Conservation (phyloP, 2,888 invertebrate genomes). For the Nephrotoma guestfalica region DNA sequence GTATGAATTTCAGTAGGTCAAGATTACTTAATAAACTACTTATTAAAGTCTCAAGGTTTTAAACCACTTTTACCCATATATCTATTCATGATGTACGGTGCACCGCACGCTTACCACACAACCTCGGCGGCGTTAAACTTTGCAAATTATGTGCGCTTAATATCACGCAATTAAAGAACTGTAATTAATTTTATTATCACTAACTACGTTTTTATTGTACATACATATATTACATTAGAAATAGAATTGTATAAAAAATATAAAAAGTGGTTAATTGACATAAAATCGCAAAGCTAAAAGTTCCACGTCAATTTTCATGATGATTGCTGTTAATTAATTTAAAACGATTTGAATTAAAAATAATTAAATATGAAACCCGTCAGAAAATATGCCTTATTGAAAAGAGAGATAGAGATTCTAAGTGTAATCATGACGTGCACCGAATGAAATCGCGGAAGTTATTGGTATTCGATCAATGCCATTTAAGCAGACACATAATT, state of each 20-base stretch:
- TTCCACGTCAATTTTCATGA: not conserved
- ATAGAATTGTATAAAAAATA: not conserved
- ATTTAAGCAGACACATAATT: not conserved
- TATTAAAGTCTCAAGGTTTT: not conserved
- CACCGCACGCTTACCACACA: not conserved
- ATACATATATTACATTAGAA: not conserved
- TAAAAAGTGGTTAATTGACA: not conserved
- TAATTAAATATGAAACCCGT: not conserved
- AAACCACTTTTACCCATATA: not conserved
- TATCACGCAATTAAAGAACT: not conserved
- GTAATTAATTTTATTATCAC: not conserved
- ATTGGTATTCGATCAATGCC: not conserved
- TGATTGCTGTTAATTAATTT: not conserved
- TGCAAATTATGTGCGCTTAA: not conserved
- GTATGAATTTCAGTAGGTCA: not conserved
- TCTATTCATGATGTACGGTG: not conserved
- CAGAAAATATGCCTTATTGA: not conserved
- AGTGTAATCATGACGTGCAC: not conserved
- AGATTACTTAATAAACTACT: not conserved
- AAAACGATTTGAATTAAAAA: not conserved
- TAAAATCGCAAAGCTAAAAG: not conserved
- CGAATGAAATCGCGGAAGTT: not conserved
- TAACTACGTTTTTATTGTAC: not conserved
- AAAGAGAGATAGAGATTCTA: not conserved
- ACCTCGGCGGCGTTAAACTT: not conserved